A percentile compares a stretch with the other conserved stretches of the same genome.
Evolutionary conservation across 2,888 invertebrate genomes (phyloP).

Genomic region (Lasioglossum leucozonium): DNA sequence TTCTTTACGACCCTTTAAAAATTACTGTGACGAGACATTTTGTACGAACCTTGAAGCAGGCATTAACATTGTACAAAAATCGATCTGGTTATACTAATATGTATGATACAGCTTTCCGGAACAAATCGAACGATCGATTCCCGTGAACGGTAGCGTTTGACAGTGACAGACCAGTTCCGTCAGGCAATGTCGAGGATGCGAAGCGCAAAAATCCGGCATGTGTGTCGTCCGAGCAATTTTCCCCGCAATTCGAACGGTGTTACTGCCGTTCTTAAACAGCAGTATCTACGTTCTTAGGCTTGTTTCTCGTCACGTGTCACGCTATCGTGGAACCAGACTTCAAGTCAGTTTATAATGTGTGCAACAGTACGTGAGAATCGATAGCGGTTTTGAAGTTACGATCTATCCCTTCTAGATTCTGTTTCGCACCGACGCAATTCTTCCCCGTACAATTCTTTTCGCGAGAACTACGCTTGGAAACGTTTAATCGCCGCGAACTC

Average conservation of each 20-base stretch:
- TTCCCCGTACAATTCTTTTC: background rate
- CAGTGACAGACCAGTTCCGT: background rate
- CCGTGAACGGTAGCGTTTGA: background rate
- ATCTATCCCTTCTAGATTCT: slow-evolving; percentile 44
- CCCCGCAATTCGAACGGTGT: slow-evolving; percentile 43
- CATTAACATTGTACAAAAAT: background rate
- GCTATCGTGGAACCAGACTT: slow-evolving; percentile 71
- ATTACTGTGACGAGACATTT: background rate
- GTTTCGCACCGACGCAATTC: background rate
- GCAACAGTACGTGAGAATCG: slow-evolving; percentile 54
- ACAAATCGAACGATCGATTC: background rate
- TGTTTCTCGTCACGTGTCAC: slow-evolving; percentile 79
- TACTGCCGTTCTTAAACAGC: slow-evolving; percentile 72
- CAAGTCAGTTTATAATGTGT: slow-evolving; percentile 55
- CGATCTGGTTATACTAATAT: background rate
- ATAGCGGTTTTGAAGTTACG: slow-evolving; percentile 49
- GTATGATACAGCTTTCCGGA: background rate
- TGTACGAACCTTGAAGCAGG: background rate
- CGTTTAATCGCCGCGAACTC: background rate
- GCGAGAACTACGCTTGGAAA: background rate
- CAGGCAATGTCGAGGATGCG: background rate
- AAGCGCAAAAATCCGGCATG: slow-evolving; percentile 12
- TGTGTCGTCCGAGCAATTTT: slow-evolving; percentile 46
- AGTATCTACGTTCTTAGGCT: slow-evolving; percentile 75
- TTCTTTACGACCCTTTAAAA: no score